Evolutionary conservation across 2,888 invertebrate genomes (phyloP), one percentile per base, ranked within the genome.

Genomic region (Melinaea menophilus): DNA sequence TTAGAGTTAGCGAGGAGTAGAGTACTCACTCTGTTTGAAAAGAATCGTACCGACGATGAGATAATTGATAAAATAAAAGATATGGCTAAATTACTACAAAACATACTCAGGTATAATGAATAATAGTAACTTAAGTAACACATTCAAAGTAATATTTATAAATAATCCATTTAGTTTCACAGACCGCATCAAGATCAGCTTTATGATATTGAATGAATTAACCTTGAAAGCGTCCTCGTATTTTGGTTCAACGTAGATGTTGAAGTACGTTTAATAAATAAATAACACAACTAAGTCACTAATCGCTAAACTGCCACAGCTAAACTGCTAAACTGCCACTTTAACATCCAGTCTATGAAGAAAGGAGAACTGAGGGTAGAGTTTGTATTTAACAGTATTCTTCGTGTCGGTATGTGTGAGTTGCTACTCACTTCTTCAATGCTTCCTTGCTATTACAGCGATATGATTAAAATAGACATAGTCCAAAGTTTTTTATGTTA

Each of bases 391-490:
- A 0, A 66, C 72, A 0, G 71, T 82, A 41, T 64, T 79, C 5
- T 5, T 77, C 0, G 77, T 75, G 11, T 70, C 72, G 3, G 37
- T 75, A 0, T 62, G 73, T 9, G 55, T 77, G 33, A 71, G 73
- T 61, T 69, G 68, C 12, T 58, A n/a, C n/a, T n/a, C n/a, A n/a
- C n/a, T n/a, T n/a, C n/a, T n/a, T n/a, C n/a, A n/a, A n/a, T n/a
- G n/a, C n/a, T 69, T 59, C 75, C 75, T 7, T 78, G 77, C 59
- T 75, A 75, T 62, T 81, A 78, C 57, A 75, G 81, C 35, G 74
- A 80, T 59, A 51, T 75, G 35, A 22, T 22, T 22, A 22, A 22
- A 22, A 22, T 22, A 22, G 22, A 22, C 22, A 1, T 22, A 22
- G 22, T 22, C 22, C 22, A 22, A 22, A 22, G 22, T 22, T 22